phyloP scores from a whole-genome alignment of 2,797 vertebrate species.

The Pipistrellus pipistrellus region DNA sequence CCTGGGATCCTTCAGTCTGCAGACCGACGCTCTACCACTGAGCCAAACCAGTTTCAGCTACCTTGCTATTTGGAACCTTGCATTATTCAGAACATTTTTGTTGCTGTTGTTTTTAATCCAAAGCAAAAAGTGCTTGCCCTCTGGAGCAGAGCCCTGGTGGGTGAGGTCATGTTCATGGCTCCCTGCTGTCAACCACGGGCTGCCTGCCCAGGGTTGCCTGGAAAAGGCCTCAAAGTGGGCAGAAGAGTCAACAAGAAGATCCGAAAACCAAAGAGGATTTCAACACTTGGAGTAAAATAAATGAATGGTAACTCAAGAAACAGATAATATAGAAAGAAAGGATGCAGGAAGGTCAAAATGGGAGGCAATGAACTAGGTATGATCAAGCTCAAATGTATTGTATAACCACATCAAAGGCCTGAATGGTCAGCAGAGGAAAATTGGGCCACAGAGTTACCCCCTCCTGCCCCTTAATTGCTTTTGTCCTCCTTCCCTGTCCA shows the following conservation, averaged over 20 bases:
- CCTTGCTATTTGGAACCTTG: neutral
- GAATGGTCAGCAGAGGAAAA: neutral
- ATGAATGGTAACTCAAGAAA: slow-evolving; percentile 36
- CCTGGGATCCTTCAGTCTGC: no score
- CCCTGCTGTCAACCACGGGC: slow-evolving; percentile 31
- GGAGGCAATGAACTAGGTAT: neutral
- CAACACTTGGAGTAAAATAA: slow-evolving; percentile 55
- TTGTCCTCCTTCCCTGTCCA: neutral
- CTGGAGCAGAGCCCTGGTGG: neutral
- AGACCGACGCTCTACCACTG: no score
- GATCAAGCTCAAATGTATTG: neutral
- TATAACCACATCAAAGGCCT: neutral
- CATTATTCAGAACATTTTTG: slow-evolving; percentile 53
- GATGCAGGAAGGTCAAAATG: neutral
- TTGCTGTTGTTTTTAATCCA: slow-evolving; percentile 30
- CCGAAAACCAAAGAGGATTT: slow-evolving; percentile 54
- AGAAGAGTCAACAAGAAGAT: slow-evolving; percentile 11
- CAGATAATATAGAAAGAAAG: slow-evolving; percentile 33
- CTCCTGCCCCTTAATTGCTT: neutral
- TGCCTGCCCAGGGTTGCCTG: slow-evolving; percentile 47
- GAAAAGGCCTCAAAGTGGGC: slow-evolving; percentile 17
- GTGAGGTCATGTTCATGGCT: slow-evolving; percentile 61
- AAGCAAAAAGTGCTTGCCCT: neutral
- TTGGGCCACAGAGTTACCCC: neutral
- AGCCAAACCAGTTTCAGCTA: no score